Conservation (phyloP, 1,140 invertebrate species). For the Acromyrmex echinatior region DNA sequence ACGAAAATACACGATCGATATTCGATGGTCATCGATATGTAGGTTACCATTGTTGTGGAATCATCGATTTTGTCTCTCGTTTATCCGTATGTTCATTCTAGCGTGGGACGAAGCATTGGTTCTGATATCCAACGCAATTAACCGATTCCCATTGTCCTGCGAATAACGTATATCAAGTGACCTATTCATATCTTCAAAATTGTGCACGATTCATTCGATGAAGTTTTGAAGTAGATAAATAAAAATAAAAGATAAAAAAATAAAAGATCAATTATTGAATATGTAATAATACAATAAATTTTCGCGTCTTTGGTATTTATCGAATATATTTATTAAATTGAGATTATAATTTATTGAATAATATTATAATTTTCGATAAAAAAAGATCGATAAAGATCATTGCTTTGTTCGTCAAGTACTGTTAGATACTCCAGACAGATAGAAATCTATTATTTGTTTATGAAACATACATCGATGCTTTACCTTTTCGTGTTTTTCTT, state of each 20-base stretch:
- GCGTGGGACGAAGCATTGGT: conserved; percentile 21
- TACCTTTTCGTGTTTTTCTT: conserved; percentile 6
- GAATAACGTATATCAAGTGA: conserved; percentile 48
- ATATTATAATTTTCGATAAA: background rate
- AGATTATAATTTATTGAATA: background rate
- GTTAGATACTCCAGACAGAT: background rate
- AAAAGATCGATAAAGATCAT: background rate
- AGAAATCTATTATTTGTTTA: conserved; percentile 21
- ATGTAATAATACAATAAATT: background rate
- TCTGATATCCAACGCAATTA: conserved; percentile 57
- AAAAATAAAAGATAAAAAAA: background rate
- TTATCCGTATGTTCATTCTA: conserved; percentile 55
- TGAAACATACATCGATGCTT: background rate
- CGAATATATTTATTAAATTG: background rate
- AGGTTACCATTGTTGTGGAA: conserved; percentile 54
- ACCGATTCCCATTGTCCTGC: conserved; percentile 35
- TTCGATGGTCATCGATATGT: conserved; percentile 73
- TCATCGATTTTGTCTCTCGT: conserved; percentile 66
- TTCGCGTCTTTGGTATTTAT: background rate
- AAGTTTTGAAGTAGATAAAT: background rate
- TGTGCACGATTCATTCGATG: conserved; percentile 33
- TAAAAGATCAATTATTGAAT: background rate
- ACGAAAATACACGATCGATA: conserved; percentile 65
- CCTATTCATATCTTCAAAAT: conserved; percentile 35
- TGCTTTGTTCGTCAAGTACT: background rate